These are phyloP conservation scores for Gobius niger DNA, from an alignment of 2,113 vertebrate species.

Conservation along the genomic window DNA sequence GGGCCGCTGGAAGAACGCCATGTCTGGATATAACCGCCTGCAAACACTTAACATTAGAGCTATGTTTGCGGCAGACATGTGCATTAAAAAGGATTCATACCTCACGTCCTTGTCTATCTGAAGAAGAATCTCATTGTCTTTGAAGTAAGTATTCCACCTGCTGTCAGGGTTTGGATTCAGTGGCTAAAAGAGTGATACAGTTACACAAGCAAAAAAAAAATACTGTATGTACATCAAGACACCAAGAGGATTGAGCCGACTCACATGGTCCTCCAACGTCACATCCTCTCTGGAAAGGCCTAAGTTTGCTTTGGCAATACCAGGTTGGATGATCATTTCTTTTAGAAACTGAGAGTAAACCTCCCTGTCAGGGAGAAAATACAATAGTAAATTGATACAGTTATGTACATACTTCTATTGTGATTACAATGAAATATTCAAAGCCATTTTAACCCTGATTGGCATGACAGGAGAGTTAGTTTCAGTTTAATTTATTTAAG, in stretches of 20 bases:
- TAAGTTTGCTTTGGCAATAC: constrained; percentile 94
- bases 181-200: constrained; percentile 74
- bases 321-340: constrained; percentile 99
- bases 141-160: constrained; percentile 97
- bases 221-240: background rate
- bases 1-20: constrained; percentile 95
- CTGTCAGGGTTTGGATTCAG: constrained; percentile 96
- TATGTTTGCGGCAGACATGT: background rate
- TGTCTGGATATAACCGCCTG: constrained; percentile 95
- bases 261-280: constrained; percentile 95
- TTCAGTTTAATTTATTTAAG: too few species aligned
- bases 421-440: too few species aligned
- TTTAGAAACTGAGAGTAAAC: constrained; percentile 93
- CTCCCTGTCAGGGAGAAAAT: constrained; percentile 75
- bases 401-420: too few species aligned
- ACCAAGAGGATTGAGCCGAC: constrained; percentile 46
- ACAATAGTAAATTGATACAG: background rate
- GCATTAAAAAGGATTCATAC: constrained; percentile 62
- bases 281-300: constrained; percentile 94
- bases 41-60: background rate
- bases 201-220: background rate
- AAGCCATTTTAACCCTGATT: too few species aligned
- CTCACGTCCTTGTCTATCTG: constrained; percentile 99
- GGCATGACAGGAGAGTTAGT: too few species aligned
- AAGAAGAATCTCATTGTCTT: constrained; percentile 94